Evolutionary conservation across 1,140 invertebrate species (phyloP), one percentile per base, ranked within the genome.

Genomic region (Brachystomella parvula): DNA sequence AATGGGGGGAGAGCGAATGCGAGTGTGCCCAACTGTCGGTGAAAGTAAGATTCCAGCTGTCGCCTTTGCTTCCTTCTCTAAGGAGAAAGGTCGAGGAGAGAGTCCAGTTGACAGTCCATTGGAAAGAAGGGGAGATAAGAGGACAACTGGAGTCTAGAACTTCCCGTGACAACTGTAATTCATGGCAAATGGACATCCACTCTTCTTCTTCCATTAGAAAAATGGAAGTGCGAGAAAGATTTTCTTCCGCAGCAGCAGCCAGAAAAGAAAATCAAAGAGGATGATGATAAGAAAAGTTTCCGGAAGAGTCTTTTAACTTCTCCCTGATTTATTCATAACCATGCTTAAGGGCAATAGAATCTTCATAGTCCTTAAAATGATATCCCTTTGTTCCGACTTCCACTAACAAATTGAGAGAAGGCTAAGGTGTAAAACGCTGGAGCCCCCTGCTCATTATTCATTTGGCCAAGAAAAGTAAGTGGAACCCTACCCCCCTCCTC

Each of bases 221-320:
- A n/a, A n/a, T n/a, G n/a, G n/a, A n/a, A n/a, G n/a, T n/a, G n/a
- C n/a, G n/a, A n/a, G 19, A 19, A 39, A 9, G 35, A 39, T 6
- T 19, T 19, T 19, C 35, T 39, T 39, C 35, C 35, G 35, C 35
- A 39, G 35, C 49, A 53, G 49, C 24, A 17, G 49, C 12, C 49
- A 47, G 44, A 44, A 49, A 63, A 63, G 17, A 61, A 61, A 61
- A 61, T 39, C 19, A 61, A 49, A 47, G n/a, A 29, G 19, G 21
- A 60, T 26, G 21, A 60, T 26, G 58, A 31, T 30, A 31, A 33
- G 58, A 63, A 63, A 49, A 47, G 9, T 3, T 61, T 30, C 26
- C 31, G 33, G n/a, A 33, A 33, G 24, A 53, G 49, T 24, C 49
- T 24, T 9, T 26, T 6, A 6, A 19, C 6, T 53, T 26, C 49